Evolutionary conservation across 2,797 vertebrate genomes (phyloP), one percentile per base, ranked within the genome.

Genomic region (Fundulus diaphanus): DNA sequence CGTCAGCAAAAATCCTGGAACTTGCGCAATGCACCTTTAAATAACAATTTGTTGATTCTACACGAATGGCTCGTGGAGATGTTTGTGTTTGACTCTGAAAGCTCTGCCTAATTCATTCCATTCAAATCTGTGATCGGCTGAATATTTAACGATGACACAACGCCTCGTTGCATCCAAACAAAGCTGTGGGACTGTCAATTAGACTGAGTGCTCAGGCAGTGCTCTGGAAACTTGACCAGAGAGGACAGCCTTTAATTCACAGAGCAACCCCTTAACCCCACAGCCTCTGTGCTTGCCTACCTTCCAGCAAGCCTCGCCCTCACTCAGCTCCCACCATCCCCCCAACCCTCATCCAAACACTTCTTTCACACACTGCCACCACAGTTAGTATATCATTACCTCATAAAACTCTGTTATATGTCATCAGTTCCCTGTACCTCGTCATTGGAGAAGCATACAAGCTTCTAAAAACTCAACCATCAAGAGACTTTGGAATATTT

Each of bases 191-290:
- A 22, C 9, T 72, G 82, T 87, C 92, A 86, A 92, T 93, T 87
- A 92, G 89, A 87, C 79, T 52, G 77, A 92, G 92, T 90, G 92
- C 86, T 87, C 78, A 56, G 75, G 73, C 13, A 5, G 31, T 76
- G 40, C 40, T 8, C n/a, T 0, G 8, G 56, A 52, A 77, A 72
- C 63, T 6, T 51, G 80, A 37, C 29, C 57, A 44, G 76, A 70
- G 0, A 13, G 52, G 70, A 69, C 76, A 1, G 52, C 66, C 70
- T 73, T 12, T 12, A 35, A 40, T 56, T 74, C 74, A 49, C 29
- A 57, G 48, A 75, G 65, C 42, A 46, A 71, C 31, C 56, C 56
- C n/a, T n/a, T 65, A 27, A n/a, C 18, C 22, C 22, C 49, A 29
- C 70, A 27, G 9, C 49, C 31, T 16, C 56, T 6, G 3, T 20